phyloP scores from a whole-genome alignment of 2,113 vertebrate species.

The Chionis minor region DNA sequence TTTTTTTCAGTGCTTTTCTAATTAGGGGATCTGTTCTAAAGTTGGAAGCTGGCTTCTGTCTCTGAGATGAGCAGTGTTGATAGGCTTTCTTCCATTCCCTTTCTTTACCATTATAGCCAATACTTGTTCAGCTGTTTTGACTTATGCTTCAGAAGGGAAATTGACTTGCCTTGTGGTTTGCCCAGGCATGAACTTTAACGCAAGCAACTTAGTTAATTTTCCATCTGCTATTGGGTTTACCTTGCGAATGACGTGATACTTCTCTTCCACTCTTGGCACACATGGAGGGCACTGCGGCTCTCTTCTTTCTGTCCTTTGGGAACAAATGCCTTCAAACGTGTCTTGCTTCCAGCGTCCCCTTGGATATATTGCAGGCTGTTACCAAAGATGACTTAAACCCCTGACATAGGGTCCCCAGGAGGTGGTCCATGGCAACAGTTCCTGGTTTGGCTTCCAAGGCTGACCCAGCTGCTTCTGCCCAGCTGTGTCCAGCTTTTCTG shows the following conservation, averaged over 20 bases:
- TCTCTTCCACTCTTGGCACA: not conserved
- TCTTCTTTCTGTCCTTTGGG: not conserved
- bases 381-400: not conserved
- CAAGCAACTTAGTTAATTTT: not conserved
- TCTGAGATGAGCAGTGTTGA: not conserved
- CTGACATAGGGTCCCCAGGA: too few species aligned
- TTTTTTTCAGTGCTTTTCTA: not conserved
- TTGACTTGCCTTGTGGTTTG: not conserved
- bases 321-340: not conserved
- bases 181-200: not conserved
- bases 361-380: not conserved
- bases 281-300: fast-evolving
- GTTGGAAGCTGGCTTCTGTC: not conserved
- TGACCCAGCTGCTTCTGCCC: not conserved
- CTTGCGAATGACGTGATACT: not conserved
- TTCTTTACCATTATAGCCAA: not conserved
- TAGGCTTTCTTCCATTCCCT: not conserved
- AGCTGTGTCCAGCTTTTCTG: not conserved
- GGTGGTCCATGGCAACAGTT: not conserved
- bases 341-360: not conserved
- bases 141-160: not conserved
- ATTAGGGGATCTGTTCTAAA: not conserved
- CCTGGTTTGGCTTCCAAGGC: not conserved
- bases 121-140: not conserved
- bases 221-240: not conserved